Base-by-base conservation (phyloP, 2,797 vertebrate species). In the Macrochelys suwanniensis region DNA sequence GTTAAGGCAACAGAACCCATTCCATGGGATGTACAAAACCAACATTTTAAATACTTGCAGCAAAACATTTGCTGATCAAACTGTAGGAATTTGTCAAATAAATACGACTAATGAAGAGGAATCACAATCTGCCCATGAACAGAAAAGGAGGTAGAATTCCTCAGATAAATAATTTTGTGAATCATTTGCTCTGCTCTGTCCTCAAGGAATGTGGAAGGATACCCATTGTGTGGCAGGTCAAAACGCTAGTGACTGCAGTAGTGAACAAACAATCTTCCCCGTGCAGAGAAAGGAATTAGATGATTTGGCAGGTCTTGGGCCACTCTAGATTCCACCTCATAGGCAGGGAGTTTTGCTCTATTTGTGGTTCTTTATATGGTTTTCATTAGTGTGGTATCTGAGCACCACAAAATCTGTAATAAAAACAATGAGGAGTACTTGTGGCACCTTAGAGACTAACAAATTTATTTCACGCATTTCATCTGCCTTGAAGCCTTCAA, bases 401-500 rank as follows among this genome's bases (percentile, higher is more conserved):
- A 89, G 84, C 71, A 89, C 56, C 47, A 85, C 47, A 37, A 33
- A 59, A 19, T 31, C 49, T 59, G 7, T 51, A 26, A 37, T 49
- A 49, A 49, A 49, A 49, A 42, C 37, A 9, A 49, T 10, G 47
- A 49, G 47, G 47, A 9, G 47, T 49, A 11, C 47, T 49, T 10
- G 8, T 49, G 47, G 47, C 47, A 49, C 47, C 47, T 47, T 47
- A 47, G 47, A 47, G 47, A 47, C 47, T 47, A 47, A 47, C 47
- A 47, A 6, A 47, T 47, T 47, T 47, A 47, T 47, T 47, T 97
- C 96, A 96, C 96, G 95, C 96, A 97, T 96, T 97, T 97, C 95
- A 94, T 95, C 94, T 97, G 97, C 97, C 97, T 97, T 97, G 96
- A 97, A 97, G 96, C 96, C 96, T 96, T 97, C 97, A 97, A 97